Conservation (phyloP, 2,113 vertebrate genomes). For the Athene cunicularia region DNA sequence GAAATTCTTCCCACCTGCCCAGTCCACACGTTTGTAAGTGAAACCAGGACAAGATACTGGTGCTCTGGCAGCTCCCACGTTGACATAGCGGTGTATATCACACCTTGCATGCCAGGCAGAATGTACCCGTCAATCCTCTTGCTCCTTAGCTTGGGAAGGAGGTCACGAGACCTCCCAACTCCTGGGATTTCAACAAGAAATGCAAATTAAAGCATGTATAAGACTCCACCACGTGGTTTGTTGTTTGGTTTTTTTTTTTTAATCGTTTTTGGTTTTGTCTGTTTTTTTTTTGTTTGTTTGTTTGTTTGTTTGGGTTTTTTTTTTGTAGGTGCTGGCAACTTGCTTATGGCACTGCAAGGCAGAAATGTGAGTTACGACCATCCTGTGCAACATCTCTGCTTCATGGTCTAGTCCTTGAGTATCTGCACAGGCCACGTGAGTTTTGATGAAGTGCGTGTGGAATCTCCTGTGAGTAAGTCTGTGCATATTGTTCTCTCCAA, state of each 20-base stretch:
- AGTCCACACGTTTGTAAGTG: neutral
- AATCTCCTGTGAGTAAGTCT: neutral
- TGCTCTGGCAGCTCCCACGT: neutral
- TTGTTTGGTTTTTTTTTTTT: no score
- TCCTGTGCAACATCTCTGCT: neutral
- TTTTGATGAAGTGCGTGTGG: neutral
- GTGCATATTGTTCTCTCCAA: neutral
- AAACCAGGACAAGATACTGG: neutral
- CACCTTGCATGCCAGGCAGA: neutral
- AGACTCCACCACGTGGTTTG: neutral
- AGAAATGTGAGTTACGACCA: neutral
- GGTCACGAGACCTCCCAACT: neutral
- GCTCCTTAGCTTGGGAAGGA: neutral
- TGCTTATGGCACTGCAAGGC: neutral
- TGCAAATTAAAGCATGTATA: neutral
- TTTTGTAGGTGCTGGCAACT: neutral
- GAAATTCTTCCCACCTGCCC: fast-evolving
- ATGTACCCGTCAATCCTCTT: neutral
- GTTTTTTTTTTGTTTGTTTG: no score
- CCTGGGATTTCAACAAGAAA: neutral
- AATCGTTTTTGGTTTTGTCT: no score
- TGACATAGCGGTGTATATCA: neutral
- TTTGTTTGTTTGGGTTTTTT: no score
- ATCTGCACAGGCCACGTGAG: neutral
- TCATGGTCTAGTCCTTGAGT: neutral